Percentiles rank a stretch among this genome's conserved stretches.
phyloP scores from a whole-genome alignment of 2,797 vertebrate species.

The Amblyraja radiata region DNA sequence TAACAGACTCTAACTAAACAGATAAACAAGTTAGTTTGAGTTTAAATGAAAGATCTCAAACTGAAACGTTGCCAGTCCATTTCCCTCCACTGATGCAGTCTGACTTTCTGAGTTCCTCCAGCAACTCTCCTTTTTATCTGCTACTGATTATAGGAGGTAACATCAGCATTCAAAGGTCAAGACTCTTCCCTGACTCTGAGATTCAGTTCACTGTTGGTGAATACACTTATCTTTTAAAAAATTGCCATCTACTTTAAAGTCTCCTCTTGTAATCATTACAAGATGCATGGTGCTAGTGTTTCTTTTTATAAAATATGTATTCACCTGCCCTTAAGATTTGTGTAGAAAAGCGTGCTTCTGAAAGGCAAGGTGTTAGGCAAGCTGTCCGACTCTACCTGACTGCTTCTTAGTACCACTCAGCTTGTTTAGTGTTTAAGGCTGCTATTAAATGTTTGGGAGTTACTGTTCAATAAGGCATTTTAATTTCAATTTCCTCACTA shows the following conservation, averaged over 20 bases:
- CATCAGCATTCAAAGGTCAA: background rate
- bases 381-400: background rate
- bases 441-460: background rate
- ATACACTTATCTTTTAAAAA: too few relatives aligned
- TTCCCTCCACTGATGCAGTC: too few relatives aligned
- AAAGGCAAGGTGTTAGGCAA: background rate
- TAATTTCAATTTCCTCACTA: background rate
- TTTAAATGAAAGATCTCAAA: too few relatives aligned
- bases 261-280: background rate
- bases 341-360: background rate
- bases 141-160: background rate
- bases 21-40: background rate
- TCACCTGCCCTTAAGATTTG: background rate
- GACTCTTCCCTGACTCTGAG: background rate
- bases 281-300: too few relatives aligned
- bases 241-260: background rate
- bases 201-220: background rate
- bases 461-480: constrained; percentile 7
- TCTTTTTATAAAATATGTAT: too few relatives aligned
- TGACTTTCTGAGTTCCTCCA: too few relatives aligned
- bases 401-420: background rate
- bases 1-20: background rate
- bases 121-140: too few relatives aligned
- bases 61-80: too few relatives aligned
- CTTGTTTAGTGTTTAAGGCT: background rate